These are phyloP conservation scores for Ptilorrhoa leucosticta DNA, from an alignment of 2,113 vertebrate genomes.

Conservation along the genomic window DNA sequence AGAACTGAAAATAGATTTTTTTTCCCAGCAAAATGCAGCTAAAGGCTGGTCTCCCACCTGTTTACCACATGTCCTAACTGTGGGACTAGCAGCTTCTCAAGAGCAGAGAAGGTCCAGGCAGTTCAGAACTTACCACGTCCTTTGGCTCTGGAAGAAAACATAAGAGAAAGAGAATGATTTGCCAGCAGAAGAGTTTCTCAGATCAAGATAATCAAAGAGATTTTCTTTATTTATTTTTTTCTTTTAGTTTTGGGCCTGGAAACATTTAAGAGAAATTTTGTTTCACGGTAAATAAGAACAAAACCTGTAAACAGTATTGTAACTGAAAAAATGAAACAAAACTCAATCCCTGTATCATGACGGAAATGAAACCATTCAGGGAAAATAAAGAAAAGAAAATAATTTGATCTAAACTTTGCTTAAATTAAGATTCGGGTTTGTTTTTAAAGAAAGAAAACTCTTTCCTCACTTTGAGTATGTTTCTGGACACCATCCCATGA, in stretches of 20 bases:
- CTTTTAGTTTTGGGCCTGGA: slow-evolving; percentile 3
- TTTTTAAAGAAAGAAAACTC: slow-evolving; percentile 64
- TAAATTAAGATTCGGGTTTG: slow-evolving; percentile 68
- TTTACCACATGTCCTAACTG: slow-evolving; percentile 11
- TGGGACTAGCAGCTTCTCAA: not conserved
- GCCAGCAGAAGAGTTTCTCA: slow-evolving; percentile 40
- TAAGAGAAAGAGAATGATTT: slow-evolving; percentile 26
- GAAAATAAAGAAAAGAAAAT: slow-evolving; percentile 57
- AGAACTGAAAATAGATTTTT: not conserved
- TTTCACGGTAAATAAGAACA: slow-evolving; percentile 13
- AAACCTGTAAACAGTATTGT: not conserved
- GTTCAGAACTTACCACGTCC: slow-evolving; percentile 26
- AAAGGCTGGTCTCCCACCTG: slow-evolving; percentile 21
- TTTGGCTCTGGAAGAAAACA: slow-evolving; percentile 46
- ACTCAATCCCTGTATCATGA: not conserved
- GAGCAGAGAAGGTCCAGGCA: not conserved
- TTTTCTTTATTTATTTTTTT: not conserved
- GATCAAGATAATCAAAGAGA: slow-evolving; percentile 50
- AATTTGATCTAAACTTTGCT: slow-evolving; percentile 44
- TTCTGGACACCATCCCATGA: slow-evolving; percentile 55
- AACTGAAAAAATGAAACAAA: not conserved
- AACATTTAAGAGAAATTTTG: slow-evolving; percentile 39
- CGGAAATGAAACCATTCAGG: not conserved
- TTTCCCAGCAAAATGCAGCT: not conserved
- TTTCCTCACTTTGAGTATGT: slow-evolving; percentile 16